These are phyloP conservation scores for Ferrisia virgata DNA, from an alignment of 2,888 invertebrate genomes.

Conservation along the genomic window DNA sequence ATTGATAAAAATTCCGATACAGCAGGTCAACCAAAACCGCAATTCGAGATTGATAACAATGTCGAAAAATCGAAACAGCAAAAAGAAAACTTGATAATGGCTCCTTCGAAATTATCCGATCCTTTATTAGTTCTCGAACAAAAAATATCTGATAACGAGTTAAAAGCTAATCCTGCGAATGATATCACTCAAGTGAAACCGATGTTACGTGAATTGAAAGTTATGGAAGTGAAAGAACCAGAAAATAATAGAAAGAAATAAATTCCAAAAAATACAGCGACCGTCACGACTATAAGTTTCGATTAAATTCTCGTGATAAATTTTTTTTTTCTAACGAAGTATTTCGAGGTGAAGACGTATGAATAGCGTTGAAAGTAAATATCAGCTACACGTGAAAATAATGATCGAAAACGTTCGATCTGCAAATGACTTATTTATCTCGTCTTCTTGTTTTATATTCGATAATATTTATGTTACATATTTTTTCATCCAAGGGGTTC, in stretches of 20 bases:
- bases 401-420: neutral
- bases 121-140: neutral
- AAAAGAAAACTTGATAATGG: neutral
- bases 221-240: neutral
- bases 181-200: neutral
- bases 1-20: neutral
- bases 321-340: neutral
- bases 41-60: neutral
- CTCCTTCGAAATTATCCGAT: conserved; percentile 34
- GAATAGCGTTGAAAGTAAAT: neutral
- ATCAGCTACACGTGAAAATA: neutral
- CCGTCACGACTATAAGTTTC: neutral
- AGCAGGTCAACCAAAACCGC: neutral
- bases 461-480: neutral
- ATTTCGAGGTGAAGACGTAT: neutral
- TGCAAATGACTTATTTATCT: neutral
- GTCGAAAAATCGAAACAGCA: neutral
- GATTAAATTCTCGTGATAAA: neutral
- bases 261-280: neutral
- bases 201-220: conserved; percentile 30
- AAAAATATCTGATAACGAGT: neutral
- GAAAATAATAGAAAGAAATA: conserved; percentile 24
- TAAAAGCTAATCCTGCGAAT: neutral
- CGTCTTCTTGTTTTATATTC: neutral
- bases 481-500: neutral